Percentiles rank a stretch among this genome's conserved stretches.
These are phyloP conservation scores for Sminthurinus signatus DNA, from an alignment of 1,140 invertebrate species.

Conservation along the genomic window DNA sequence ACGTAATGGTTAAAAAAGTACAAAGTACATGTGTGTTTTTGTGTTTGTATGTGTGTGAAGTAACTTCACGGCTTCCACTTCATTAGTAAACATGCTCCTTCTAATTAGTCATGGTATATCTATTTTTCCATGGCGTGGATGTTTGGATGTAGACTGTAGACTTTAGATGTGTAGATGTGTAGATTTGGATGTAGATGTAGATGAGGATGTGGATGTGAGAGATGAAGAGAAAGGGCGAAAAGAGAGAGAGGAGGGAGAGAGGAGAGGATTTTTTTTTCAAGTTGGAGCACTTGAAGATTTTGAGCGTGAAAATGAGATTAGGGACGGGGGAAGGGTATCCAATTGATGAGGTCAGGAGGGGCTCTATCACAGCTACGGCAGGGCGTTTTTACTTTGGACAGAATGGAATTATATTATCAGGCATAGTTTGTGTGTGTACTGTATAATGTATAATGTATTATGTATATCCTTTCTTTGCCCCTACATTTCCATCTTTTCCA, in stretches of 20 bases:
- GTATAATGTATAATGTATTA: not conserved
- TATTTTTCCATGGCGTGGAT: not conserved
- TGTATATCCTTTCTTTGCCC: not conserved
- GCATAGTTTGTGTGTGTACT: no score
- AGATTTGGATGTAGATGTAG: not conserved
- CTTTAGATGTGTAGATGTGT: not conserved
- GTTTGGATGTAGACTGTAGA: no score
- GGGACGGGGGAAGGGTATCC: conserved; percentile 25
- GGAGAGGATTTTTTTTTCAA: not conserved
- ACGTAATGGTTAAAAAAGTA: no score
- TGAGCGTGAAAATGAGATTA: conserved; percentile 34
- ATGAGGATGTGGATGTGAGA: not conserved
- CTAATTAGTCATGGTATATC: conserved; percentile 13
- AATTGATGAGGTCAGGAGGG: conserved; percentile 30
- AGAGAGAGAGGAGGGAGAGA: not conserved
- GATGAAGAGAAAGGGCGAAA: not conserved
- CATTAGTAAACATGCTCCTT: not conserved
- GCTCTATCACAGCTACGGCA: not conserved
- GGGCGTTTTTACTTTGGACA: not conserved
- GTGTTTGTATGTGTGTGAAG: not conserved
- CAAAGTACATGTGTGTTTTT: no score
- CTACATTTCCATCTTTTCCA: not conserved
- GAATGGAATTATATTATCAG: conserved; percentile 7
- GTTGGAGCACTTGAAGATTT: not conserved
- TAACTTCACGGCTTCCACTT: conserved; percentile 7